These are phyloP conservation scores for Drosophila kohkoa DNA, from an alignment of 1,140 invertebrate genomes.

Conservation along the genomic window DNA sequence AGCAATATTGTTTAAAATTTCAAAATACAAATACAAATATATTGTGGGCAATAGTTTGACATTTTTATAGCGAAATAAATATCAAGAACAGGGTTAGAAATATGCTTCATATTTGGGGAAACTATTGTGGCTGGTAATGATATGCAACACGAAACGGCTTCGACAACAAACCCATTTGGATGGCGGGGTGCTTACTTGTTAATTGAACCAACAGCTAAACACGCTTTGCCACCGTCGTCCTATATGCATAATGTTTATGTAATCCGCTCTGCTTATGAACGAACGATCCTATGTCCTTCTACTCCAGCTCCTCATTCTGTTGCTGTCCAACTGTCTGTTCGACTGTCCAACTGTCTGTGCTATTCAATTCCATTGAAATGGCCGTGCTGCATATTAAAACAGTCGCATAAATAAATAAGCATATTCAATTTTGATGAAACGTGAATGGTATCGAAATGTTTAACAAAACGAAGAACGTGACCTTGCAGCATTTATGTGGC, in stretches of 20 bases:
- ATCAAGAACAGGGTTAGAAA: not conserved
- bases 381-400: slow-evolving; percentile 75
- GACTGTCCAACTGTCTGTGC: slow-evolving; percentile 18
- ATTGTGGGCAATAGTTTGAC: not conserved
- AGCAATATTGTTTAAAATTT: too few species aligned
- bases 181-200: slow-evolving; percentile 48
- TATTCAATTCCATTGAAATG: slow-evolving; percentile 68
- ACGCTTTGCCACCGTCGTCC: slow-evolving; percentile 8
- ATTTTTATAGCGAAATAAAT: not conserved
- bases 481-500: slow-evolving; percentile 44
- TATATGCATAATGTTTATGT: slow-evolving; percentile 36
- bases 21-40: not conserved
- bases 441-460: slow-evolving; percentile 80
- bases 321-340: slow-evolving; percentile 3
- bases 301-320: not conserved
- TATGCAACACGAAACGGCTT: slow-evolving; percentile 23
- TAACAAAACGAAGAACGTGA: slow-evolving; percentile 74
- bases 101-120: slow-evolving; percentile 13
- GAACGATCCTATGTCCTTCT: slow-evolving; percentile 17
- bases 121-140: slow-evolving; percentile 23
- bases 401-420: slow-evolving; percentile 79
- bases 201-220: slow-evolving; percentile 37
- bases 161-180: slow-evolving; percentile 2
- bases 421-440: slow-evolving; percentile 80
- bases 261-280: slow-evolving; percentile 23